phyloP scores from a whole-genome alignment of 37 sponge, comb jelly and placozoan genomes.

The Sycon ciliatum region DNA sequence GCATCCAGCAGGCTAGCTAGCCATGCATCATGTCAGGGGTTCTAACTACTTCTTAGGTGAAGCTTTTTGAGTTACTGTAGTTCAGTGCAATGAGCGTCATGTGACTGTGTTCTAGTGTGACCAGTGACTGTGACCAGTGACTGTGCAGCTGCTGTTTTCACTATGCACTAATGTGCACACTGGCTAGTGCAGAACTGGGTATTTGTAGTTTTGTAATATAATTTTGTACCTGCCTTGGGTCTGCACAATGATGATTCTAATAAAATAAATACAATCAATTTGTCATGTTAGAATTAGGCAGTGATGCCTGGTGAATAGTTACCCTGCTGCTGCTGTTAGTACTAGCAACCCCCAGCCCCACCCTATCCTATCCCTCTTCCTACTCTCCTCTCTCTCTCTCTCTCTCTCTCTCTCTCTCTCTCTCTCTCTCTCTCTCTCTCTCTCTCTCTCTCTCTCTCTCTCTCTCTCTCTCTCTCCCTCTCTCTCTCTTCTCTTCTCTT shows the following conservation, averaged over 20 bases:
- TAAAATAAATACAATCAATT: background rate
- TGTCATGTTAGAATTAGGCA: background rate
- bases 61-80: too few species aligned
- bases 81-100: too few species aligned
- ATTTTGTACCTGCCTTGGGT: background rate
- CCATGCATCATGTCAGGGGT: too few species aligned
- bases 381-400: constrained; percentile 15
- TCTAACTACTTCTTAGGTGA: too few species aligned
- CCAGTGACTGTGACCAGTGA: too few species aligned
- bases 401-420: constrained; percentile 9
- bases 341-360: background rate
- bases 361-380: background rate
- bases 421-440: background rate
- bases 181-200: too few species aligned
- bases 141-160: too few species aligned
- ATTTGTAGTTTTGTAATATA: too few species aligned
- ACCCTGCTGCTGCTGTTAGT: background rate
- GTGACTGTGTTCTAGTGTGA: too few species aligned
- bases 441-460: constrained; percentile 16
- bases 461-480: constrained; percentile 5
- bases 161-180: too few species aligned
- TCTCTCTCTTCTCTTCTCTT: background rate
- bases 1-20: too few species aligned
- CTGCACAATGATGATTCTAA: background rate
- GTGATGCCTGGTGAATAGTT: too few species aligned